Conservation (phyloP, 2,888 invertebrate genomes). For the Chrysolina oricalcia region DNA sequence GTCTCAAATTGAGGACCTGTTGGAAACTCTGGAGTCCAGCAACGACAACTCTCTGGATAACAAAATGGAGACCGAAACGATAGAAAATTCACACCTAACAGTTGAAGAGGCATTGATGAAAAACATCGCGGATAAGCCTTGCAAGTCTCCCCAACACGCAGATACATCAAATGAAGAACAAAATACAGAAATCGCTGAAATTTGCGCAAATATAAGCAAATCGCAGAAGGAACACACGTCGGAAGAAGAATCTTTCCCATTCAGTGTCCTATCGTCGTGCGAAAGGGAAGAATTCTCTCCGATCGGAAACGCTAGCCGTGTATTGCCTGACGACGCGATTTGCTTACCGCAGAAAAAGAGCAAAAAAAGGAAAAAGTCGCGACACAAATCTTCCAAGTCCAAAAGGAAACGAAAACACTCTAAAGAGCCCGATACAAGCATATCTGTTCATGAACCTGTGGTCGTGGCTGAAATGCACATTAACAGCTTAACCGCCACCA, state of each 20-base stretch:
- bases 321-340: conserved; percentile 45
- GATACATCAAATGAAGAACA: background rate
- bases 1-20: conserved; percentile 7
- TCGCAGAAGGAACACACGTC: background rate
- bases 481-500: background rate
- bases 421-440: background rate
- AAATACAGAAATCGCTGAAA: conserved; percentile 5
- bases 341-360: conserved; percentile 41
- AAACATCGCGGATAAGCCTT: background rate
- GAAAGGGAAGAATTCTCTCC: conserved; percentile 39
- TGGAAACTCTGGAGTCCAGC: conserved; percentile 19
- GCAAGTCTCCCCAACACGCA: background rate
- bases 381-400: conserved; percentile 31
- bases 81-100: background rate
- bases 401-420: conserved; percentile 25
- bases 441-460: background rate
- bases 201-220: background rate
- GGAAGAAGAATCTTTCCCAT: conserved; percentile 22
- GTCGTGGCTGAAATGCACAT: background rate
- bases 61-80: background rate
- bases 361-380: conserved; percentile 46
- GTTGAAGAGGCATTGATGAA: background rate
- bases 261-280: conserved; percentile 1
- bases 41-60: background rate
- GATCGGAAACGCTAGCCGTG: conserved; percentile 35